These are phyloP conservation scores for Malacosoma neustria DNA, from an alignment of 2,888 invertebrate species.

Conservation along the genomic window DNA sequence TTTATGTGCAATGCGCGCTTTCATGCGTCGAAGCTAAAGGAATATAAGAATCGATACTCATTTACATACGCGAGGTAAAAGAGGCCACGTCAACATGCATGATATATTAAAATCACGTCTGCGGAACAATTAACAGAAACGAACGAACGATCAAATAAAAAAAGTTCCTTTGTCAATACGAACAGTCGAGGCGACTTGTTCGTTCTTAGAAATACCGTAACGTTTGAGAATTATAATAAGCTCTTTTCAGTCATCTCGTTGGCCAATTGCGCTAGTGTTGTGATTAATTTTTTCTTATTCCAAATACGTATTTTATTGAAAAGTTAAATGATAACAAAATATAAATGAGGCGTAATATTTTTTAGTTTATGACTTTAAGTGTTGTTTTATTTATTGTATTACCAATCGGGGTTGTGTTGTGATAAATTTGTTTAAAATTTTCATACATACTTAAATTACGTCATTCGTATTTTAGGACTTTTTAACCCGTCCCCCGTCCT, in stretches of 20 bases:
- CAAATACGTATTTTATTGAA: no score
- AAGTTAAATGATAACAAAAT: no score
- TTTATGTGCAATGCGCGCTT: constrained; percentile 10
- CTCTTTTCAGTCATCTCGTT: neutral
- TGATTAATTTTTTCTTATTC: no score
- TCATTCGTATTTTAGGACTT: no score
- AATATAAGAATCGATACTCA: constrained; percentile 19
- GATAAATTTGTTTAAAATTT: no score
- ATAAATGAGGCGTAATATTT: no score
- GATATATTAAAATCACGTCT: constrained; percentile 72
- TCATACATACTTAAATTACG: no score
- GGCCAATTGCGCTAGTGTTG: no score
- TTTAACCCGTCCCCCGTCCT: no score
- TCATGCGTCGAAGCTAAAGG: constrained; percentile 3
- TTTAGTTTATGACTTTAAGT: no score
- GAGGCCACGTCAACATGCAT: constrained; percentile 55
- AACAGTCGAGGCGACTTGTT: constrained; percentile 33
- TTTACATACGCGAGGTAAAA: constrained; percentile 65
- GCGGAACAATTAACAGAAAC: constrained; percentile 65
- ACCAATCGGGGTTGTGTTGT: no score
- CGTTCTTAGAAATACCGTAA: constrained; percentile 51
- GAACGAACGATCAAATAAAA: constrained; percentile 67
- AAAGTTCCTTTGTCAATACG: constrained; percentile 66
- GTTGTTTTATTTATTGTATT: no score
- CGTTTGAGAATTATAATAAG: constrained; percentile 38